Base-by-base conservation (phyloP, 2,797 vertebrate species). In the Gadopsis marmoratus region DNA sequence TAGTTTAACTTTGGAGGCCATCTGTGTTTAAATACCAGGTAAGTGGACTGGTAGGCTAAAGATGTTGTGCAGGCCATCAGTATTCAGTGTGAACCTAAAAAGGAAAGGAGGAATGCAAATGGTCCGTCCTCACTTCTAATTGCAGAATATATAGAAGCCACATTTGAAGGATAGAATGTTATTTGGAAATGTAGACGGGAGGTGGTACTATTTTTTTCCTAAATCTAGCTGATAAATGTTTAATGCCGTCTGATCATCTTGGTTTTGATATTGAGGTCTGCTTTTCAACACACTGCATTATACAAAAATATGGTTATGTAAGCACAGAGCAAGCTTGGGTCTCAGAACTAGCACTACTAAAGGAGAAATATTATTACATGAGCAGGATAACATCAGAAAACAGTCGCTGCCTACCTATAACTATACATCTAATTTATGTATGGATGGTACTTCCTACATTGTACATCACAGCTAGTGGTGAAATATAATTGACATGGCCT, bases 141-240 rank as follows among this genome's bases (percentile, higher is more conserved):
- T 76, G 54, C 56, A 63, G 48, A 69, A 78, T 59, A 62, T 55
- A 71, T 3, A 59, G 33, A 47, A 67, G 45, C 23, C 31, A 61
- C 9, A 14, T 56, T 71, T 65, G 10, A 53, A 65, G 47, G 56
- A 76, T 33, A 29, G 12, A 65, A 75, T 4, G 35, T 66, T 45
- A 54, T 66, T 74, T 35, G 51, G 35, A 45, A 47, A 74, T 59
- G 37, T 17, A 66, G 43, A 64, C 71, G 26, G 4, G 56, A n/a
- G 11, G 35, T 11, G 23, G 54, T 61, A 5, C 7, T 33, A 13
- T 41, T 77, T 77, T 51, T 54, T 14, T 26, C 11, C 12, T 62
- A 64, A 29, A 76, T 78, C 16, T 19, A 31, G 6, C 37, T 70
- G 5, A 71, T 74, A 64, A 74, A 90, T 74, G 35, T 81, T 85